Percentiles rank a stretch among this genome's conserved stretches.
phyloP scores from a whole-genome alignment of 2,888 invertebrate genomes.

The Lithosia quadra region DNA sequence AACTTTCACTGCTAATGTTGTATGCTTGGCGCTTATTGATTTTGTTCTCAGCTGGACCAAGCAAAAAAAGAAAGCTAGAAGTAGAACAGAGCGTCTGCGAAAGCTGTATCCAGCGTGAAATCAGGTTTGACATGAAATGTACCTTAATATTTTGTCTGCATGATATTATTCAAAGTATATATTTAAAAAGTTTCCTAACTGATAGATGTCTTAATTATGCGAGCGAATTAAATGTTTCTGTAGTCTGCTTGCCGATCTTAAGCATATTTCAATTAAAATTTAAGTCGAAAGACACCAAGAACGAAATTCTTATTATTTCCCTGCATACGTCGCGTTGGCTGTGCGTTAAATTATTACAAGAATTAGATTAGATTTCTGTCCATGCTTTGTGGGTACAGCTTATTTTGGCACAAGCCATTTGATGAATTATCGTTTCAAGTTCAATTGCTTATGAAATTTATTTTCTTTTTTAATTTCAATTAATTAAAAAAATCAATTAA shows the following conservation, averaged over 20 bases:
- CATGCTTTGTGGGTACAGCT: neutral
- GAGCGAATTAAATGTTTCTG: conserved; percentile 9
- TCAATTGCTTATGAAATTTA: neutral
- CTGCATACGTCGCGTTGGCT: conserved; percentile 13
- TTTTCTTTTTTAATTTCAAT: neutral
- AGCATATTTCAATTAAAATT: conserved; percentile 1
- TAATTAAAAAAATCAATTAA: no score
- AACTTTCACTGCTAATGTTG: conserved; percentile 60
- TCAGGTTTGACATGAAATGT: conserved; percentile 75
- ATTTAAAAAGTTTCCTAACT: conserved; percentile 27
- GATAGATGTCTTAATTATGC: conserved; percentile 17
- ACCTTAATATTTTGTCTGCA: conserved; percentile 61
- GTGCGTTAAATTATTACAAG: conserved; percentile 10
- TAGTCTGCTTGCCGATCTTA: conserved; percentile 12
- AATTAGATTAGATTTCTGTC: conserved; percentile 2
- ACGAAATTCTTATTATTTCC: neutral
- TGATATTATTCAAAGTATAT: conserved; percentile 53
- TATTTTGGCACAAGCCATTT: conserved; percentile 12
- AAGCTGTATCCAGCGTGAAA: conserved; percentile 67
- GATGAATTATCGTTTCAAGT: neutral
- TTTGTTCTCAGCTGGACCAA: conserved; percentile 81
- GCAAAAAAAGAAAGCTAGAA: conserved; percentile 70
- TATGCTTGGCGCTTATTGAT: conserved; percentile 79
- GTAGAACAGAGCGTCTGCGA: conserved; percentile 64
- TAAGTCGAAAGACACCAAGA: neutral